Conservation (phyloP, 1,140 invertebrate species). For the Apis cerana region DNA sequence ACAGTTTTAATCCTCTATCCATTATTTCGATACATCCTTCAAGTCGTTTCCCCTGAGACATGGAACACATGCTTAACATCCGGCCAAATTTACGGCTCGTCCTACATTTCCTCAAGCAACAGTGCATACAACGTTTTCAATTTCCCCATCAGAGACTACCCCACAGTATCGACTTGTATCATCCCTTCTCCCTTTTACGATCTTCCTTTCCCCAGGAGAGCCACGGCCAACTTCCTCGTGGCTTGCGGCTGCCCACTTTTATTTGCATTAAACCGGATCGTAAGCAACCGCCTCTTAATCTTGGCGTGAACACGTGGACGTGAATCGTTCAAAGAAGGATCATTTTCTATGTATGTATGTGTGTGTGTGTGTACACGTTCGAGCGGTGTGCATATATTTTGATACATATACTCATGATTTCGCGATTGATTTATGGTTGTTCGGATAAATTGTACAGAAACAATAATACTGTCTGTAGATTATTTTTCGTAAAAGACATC, state of each 20-base stretch:
- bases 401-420: no score
- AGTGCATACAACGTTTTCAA: constrained; percentile 20
- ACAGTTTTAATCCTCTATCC: background rate
- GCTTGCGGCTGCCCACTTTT: background rate
- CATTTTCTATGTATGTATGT: no score
- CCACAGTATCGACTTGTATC: background rate
- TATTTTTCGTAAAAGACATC: no score
- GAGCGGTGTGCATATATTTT: no score
- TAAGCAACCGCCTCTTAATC: background rate
- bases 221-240: background rate
- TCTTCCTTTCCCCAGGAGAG: background rate
- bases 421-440: no score
- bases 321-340: background rate
- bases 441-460: no score
- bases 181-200: background rate
- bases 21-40: background rate
- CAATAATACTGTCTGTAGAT: no score
- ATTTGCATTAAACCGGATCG: constrained; percentile 29
- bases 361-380: no score
- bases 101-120: background rate
- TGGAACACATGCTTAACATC: background rate
- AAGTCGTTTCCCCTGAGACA: background rate
- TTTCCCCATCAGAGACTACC: background rate
- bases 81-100: background rate
- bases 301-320: no score